A percentile compares a stretch with the other conserved stretches of the same genome.
Conservation (phyloP, 2,888 invertebrate species). For the Nemotelus nigrinus region DNA sequence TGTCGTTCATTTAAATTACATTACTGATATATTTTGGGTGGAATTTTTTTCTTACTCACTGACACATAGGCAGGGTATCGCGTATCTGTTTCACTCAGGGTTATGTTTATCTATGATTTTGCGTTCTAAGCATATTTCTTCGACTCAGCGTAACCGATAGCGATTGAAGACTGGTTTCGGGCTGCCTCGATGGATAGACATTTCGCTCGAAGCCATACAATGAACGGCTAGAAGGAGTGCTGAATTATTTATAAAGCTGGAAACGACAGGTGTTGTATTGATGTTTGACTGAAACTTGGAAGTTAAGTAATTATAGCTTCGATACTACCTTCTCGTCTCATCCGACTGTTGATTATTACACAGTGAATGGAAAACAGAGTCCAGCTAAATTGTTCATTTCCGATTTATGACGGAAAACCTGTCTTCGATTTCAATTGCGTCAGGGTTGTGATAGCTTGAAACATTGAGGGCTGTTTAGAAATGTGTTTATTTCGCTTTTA, state of each 20-base stretch:
- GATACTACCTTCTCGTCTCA: no score
- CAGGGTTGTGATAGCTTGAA: not conserved
- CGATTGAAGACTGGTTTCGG: not conserved
- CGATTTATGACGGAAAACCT: constrained; percentile 13
- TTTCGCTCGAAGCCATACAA: not conserved
- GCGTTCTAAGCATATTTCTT: not conserved
- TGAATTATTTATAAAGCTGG: not conserved
- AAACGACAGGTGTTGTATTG: constrained; percentile 32
- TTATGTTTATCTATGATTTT: constrained; percentile 13
- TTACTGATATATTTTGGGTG: no score
- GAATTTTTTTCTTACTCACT: no score
- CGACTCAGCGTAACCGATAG: not conserved
- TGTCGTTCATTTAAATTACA: no score
- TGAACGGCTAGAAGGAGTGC: not conserved
- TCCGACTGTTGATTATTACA: no score
- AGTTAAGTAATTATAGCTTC: no score
- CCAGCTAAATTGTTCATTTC: constrained; percentile 29
- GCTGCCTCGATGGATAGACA: not conserved
- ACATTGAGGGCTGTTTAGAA: not conserved
- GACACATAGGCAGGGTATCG: no score
- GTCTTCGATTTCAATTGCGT: not conserved
- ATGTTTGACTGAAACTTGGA: not conserved
- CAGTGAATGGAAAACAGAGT: not conserved
- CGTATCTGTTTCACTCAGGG: constrained; percentile 4
- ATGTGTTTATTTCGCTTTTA: no score